Evolutionary conservation across 2,113 vertebrate species (phyloP), one percentile per base, ranked within the genome.

Genomic region (Neogale vison): DNA sequence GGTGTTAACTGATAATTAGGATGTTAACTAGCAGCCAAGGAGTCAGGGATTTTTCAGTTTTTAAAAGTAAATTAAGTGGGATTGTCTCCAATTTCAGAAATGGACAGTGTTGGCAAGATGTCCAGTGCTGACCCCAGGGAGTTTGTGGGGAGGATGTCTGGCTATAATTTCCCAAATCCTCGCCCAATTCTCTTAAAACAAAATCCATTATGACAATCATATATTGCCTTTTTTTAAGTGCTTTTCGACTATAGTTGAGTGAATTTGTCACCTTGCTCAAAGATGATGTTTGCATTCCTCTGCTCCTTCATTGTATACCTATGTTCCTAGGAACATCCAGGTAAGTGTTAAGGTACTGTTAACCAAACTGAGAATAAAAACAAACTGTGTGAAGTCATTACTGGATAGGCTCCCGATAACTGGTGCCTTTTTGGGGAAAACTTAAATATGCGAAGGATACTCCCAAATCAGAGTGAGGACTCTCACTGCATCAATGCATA

Each of bases 1-100:
- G 89, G 72, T 69, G 86, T 81, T 85, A 86, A 76, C 57, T 89
- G 85, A 72, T 88, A 67, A 97, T 95, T 52, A 83, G 86, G 31
- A 76, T 71, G 86, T 77, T 93, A 95, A 90, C 82, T 34, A 95
- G 86, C 55, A 96, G 61, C 77, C 42, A 45, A 24, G 21, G 69
- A 90, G 36, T 29, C 72, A 20, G 67, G 23, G 29, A 82, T 47
- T 50, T 57, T 65, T 93, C 61, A 86, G 15, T 42, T 92, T 88
- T 74, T 69, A 86, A 89, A 86, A 67, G 36, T 59, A 50, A 95
- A 91, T 59, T 72, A 77, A 67, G 24, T 61, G 39, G 29, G 34
- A 72, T 29, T 88, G 61, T 18, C 83, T 39, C 8, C 14, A 71
- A 74, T 79, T 94, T 72, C 34, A 47, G 67, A 91, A 61, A 15